phyloP scores from a whole-genome alignment of 2,888 invertebrate species.

The Malthinus seriepunctatus region DNA sequence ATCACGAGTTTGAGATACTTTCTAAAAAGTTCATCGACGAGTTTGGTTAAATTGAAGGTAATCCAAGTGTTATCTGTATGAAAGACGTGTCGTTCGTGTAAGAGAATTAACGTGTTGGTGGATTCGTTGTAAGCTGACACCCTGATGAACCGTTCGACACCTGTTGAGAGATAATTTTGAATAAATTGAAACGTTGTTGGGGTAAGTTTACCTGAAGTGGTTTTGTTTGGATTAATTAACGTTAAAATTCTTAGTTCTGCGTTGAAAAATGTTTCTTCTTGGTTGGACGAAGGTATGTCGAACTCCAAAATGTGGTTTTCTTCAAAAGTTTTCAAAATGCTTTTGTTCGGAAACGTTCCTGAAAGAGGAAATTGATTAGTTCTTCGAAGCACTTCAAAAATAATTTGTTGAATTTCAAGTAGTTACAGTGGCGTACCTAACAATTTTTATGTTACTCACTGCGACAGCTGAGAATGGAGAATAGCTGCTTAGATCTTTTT shows the following conservation, averaged over 20 bases:
- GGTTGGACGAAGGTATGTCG: constrained; percentile 45
- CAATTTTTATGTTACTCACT: too few relatives aligned
- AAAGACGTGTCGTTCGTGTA: constrained; percentile 43
- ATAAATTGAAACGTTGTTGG: too few relatives aligned
- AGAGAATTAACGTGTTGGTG: constrained; percentile 35
- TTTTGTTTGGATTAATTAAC: constrained; percentile 38
- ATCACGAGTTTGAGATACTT: constrained; percentile 45
- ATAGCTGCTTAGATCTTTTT: too few relatives aligned
- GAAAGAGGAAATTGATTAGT: constrained; percentile 14
- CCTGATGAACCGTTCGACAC: constrained; percentile 42
- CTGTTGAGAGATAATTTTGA: constrained; percentile 23
- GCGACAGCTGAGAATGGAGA: too few relatives aligned
- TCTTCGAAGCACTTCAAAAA: too few relatives aligned
- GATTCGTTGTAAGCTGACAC: constrained; percentile 44
- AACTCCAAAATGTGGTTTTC: constrained; percentile 50
- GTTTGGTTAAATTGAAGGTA: constrained; percentile 48
- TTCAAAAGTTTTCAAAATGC: constrained; percentile 37
- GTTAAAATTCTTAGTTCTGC: constrained; percentile 52
- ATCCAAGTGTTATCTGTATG: constrained; percentile 52
- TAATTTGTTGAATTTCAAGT: constrained; percentile 1
- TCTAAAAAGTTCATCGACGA: constrained; percentile 35
- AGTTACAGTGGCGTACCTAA: too few relatives aligned
- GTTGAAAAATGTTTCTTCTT: constrained; percentile 46
- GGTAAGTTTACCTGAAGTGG: constrained; percentile 10
- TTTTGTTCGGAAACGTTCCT: constrained; percentile 39